These are phyloP conservation scores for Halotydeus destructor DNA, from an alignment of 1,140 invertebrate genomes.

Conservation along the genomic window DNA sequence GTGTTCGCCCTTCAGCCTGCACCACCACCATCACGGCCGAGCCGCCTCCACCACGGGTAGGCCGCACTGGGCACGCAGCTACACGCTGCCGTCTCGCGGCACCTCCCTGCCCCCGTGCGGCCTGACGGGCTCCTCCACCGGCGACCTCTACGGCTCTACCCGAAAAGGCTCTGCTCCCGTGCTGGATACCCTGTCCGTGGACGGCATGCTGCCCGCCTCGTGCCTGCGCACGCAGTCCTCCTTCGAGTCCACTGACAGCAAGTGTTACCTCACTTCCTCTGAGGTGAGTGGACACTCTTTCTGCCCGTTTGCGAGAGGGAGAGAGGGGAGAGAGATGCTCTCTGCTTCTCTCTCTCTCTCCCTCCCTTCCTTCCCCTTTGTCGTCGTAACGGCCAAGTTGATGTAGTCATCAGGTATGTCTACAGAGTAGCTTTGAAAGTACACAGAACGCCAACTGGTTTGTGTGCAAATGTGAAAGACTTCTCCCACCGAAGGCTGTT, in stretches of 20 bases:
- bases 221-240: not conserved
- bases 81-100: constrained; percentile 1
- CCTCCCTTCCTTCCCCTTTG: not conserved
- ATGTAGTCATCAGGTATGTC: not conserved
- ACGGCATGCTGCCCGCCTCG: constrained; percentile 3
- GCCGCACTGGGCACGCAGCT: constrained; percentile 3
- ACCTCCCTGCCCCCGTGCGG: not conserved
- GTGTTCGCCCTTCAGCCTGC: not conserved
- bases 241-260: constrained; percentile 4
- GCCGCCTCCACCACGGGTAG: not conserved
- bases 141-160: not conserved
- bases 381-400: not conserved
- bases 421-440: too few relatives aligned
- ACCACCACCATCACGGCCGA: not conserved
- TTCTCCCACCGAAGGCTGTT: too few relatives aligned
- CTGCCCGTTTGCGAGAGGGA: not conserved
- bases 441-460: too few relatives aligned
- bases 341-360: not conserved
- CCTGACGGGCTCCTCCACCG: not conserved
- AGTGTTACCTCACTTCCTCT: constrained; percentile 4
- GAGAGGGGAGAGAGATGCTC: not conserved
- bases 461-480: too few relatives aligned
- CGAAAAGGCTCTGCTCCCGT: not conserved
- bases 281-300: constrained; percentile 1
- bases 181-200: constrained; percentile 11